Base-by-base conservation (phyloP, 2,113 vertebrate species). In the Copsychus sechellarum region DNA sequence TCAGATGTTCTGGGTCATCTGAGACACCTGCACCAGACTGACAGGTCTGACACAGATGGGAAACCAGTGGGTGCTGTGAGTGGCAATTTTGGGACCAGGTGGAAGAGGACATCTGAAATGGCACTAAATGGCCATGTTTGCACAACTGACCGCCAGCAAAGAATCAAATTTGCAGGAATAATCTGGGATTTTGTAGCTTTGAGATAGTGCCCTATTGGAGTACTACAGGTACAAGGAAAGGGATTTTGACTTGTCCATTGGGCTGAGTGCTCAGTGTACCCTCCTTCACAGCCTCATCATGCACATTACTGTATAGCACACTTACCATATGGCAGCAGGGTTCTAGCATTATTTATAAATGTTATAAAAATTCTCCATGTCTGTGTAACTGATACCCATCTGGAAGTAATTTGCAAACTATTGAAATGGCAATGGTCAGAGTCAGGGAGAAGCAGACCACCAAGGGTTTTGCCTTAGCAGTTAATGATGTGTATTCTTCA, bases 391-490 rank as follows among this genome's bases (percentile, higher is more conserved):
- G 94, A 93, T 95, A 96, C 76, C 90, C 97, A 98, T 97, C 97
- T 98, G 97, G 96, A 98, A 98, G 69, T 96, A 89, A 98, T 98
- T 98, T 97, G 71, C 66, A 45, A 76, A 43, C 92, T 84, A 96
- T 58, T 97, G 88, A 93, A 95, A 96, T 40, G 9, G 60, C 86
- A 94, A 36, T 91, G 88, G 86, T 88, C 93, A 84, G 88, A 96
- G 80, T 76, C 83, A 57, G 89, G 12, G 71, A 95, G 94, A 84
- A 96, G 94, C 50, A 78, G 96, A 96, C 95, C 96, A 95, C 91
- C 80, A 91, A 94, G 79, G 36, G 29, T 64, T 95, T 97, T 95
- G 93, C 92, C 82, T 50, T 81, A 79, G 82, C 87, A 92, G 84
- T 96, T 98, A 97, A 97, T 96, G 92, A 97, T 90, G 92, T 96